Conservation (phyloP, 2,113 vertebrate genomes). For the Ophthalmolycus amberensis region DNA sequence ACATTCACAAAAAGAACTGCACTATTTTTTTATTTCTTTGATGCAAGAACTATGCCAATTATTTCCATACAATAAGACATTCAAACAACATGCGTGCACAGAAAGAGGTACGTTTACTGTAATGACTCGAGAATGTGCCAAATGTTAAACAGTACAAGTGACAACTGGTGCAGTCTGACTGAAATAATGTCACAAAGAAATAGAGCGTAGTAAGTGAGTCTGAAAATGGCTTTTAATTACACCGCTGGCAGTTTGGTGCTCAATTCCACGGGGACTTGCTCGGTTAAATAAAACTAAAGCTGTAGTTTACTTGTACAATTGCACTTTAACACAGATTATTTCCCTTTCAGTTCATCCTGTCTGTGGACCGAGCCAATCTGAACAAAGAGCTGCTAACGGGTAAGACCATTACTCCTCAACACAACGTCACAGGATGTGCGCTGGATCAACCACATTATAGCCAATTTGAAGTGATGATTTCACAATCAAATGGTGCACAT, state of each 20-base stretch:
- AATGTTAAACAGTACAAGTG: background rate
- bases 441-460: background rate
- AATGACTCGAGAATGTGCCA: background rate
- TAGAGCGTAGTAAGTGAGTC: background rate
- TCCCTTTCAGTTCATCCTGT: conserved; percentile 92
- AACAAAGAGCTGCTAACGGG: conserved; percentile 93
- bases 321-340: conserved; percentile 34
- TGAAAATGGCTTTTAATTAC: conserved; percentile 18
- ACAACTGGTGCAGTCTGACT: conserved; percentile 8
- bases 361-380: conserved; percentile 93
- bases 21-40: background rate
- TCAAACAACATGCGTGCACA: background rate
- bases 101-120: background rate
- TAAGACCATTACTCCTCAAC: conserved; percentile 66
- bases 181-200: background rate
- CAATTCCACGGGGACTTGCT: background rate
- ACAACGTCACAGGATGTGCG: background rate
- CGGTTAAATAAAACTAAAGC: conserved; percentile 8
- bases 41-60: background rate
- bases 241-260: background rate
- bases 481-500: background rate
- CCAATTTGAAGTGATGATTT: background rate
- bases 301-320: background rate
- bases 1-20: background rate
- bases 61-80: background rate